Percentiles rank a stretch among this genome's conserved stretches.
phyloP scores from a whole-genome alignment of 2,113 vertebrate species.

The Gnathochromis pfefferi region DNA sequence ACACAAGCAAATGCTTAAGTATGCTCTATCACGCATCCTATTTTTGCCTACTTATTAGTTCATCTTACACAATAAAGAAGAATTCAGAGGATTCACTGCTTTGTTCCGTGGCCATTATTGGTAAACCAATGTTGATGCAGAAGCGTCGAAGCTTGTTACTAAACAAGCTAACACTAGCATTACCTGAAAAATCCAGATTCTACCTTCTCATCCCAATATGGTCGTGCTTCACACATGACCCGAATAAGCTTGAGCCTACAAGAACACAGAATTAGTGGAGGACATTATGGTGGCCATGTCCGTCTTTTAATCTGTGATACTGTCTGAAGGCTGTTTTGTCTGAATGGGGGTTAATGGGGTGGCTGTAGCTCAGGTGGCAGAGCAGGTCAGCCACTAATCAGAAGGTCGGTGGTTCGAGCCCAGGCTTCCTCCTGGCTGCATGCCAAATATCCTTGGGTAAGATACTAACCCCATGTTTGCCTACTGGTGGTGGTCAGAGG shows the following conservation, averaged over 20 bases:
- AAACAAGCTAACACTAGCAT: background rate
- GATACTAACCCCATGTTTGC: too few relatives aligned
- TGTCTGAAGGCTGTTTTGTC: background rate
- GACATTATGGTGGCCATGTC: background rate
- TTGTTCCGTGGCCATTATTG: background rate
- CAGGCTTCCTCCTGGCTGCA: too few relatives aligned
- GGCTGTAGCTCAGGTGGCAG: too few relatives aligned
- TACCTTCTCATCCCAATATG: background rate
- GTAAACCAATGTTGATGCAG: background rate
- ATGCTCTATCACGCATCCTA: background rate
- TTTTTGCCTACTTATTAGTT: background rate
- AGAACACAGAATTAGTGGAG: background rate
- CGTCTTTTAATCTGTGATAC: background rate
- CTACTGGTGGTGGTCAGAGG: too few relatives aligned
- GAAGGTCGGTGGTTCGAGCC: too few relatives aligned
- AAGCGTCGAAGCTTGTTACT: rapidly evolving
- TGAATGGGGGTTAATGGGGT: too few relatives aligned
- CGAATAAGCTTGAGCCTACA: background rate
- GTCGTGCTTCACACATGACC: background rate
- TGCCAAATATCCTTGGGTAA: too few relatives aligned
- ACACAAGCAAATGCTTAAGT: background rate
- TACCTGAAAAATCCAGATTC: background rate
- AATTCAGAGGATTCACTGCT: background rate
- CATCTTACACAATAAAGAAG: background rate
- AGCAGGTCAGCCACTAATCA: too few relatives aligned